Evolutionary conservation across 2,797 vertebrate genomes (phyloP), one percentile per base, ranked within the genome.

Genomic region (Typhlichthys subterraneus): DNA sequence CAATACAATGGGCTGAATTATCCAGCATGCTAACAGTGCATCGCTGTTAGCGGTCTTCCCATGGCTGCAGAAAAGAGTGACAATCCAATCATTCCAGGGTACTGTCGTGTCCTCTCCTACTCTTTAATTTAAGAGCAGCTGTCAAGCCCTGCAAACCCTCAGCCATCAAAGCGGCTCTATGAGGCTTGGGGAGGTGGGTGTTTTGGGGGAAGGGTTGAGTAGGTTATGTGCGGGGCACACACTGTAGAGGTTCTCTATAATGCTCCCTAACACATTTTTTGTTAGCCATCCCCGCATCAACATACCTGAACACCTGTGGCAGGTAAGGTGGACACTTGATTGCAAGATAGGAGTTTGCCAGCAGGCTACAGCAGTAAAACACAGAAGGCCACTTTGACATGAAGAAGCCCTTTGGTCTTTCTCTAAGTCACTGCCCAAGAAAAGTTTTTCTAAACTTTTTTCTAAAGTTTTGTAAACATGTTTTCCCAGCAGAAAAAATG

Each of bases 81-180:
- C 86, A 79, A 82, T 91, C 85, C 81, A 87, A 81, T 80, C 90
- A 93, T 94, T 93, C 93, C 85, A 86, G 55, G 69, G 71, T 76
- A 75, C 80, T 91, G 84, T 89, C 80, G 72, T 85, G 75, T 87
- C 73, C 76, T 88, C 82, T 84, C 59, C 69, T 88, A 72, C 76
- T 87, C 91, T 93, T 88, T 94, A 93, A 93, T 94, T 93, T 93
- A 85, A 81, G 84, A 91, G 82, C 91, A 92, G 91, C 90, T 92
- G 91, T 91, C 73, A 69, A 82, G 75, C 74, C 83, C 82, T 88
- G 84, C 86, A 85, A 88, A 82, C 77, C 74, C 80, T 88, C 83
- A 82, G 77, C 80, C 86, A 88, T 92, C 85, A 92, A 91, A 90
- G 85, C 69, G 63, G 50, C 60, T 15, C 69, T 48, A 72, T 65